A percentile compares a stretch with the other conserved stretches of the same genome.
These are phyloP conservation scores for Cryptosula pallasiana DNA, from an alignment of 2,888 invertebrate species.

Conservation along the genomic window DNA sequence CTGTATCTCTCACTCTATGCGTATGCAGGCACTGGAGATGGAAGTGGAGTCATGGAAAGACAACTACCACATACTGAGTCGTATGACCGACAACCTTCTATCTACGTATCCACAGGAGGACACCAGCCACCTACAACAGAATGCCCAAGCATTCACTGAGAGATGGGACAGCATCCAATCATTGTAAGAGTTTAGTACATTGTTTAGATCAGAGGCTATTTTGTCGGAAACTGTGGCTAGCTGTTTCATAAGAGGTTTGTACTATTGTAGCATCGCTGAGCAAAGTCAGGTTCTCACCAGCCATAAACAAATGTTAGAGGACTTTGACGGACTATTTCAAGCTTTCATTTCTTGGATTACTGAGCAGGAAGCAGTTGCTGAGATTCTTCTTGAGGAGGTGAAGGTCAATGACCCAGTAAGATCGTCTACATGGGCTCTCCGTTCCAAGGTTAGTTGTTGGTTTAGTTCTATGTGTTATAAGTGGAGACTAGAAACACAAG, in stretches of 20 bases:
- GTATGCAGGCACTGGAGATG: neutral
- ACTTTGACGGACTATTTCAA: neutral
- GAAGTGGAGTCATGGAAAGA: slow-evolving; percentile 5
- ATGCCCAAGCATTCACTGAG: neutral
- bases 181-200: no score
- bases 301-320: neutral
- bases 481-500: no score
- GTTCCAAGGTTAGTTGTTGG: slow-evolving; percentile 16
- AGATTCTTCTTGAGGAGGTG: slow-evolving; percentile 4
- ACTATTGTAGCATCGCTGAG: neutral
- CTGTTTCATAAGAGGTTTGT: neutral
- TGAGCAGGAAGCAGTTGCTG: slow-evolving; percentile 1
- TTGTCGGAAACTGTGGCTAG: no score
- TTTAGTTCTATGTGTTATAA: no score
- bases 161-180: neutral
- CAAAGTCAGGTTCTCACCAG: neutral
- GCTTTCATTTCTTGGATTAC: neutral
- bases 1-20: no score
- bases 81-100: neutral
- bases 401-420: slow-evolving; percentile 8
- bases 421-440: neutral
- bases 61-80: neutral
- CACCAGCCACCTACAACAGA: neutral
- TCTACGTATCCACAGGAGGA: slow-evolving; percentile 4
- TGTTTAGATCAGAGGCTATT: no score